Evolutionary conservation across 2,113 vertebrate genomes (phyloP), one percentile per base, ranked within the genome.

Genomic region (Fregetta grallaria): DNA sequence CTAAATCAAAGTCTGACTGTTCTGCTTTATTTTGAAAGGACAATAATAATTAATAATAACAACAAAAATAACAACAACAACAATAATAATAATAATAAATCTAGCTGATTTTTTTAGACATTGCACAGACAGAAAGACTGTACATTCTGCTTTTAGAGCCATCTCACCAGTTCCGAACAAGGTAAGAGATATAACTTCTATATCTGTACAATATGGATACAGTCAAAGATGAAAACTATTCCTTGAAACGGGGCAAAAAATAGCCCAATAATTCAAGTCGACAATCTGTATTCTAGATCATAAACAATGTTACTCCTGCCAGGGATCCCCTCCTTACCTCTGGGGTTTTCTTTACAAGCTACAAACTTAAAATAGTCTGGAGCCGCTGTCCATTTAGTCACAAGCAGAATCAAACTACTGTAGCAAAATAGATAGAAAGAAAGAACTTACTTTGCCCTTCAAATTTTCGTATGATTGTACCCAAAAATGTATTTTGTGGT

Each of bases 381-480:
- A 97, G 96, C 94, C 96, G 92, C 94, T 97, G 92, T 95, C 71
- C 87, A 63, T 96, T 96, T 92, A 66, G 73, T 21, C 91, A 91
- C 81, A 76, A 61, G 89, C 93, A 91, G 94, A 96, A 92, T 95
- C 78, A 96, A 97, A 97, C 91, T 88, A 97, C 90, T 79, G 91
- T 70, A 82, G 70, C 93, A 86, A 96, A 97, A 97, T 81, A 73
- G 86, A 98, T 81, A 98, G 95, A 96, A 79, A 97, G 96, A 95
- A 73, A 78, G 94, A 98, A 99, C 99, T 99, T 98, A 99, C 99
- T 99, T 98, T 99, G 99, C 96, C 99, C 99, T 98, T 99, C 99
- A 98, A 99, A 99, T 99, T 99, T 99, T 96, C 99, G 98, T 97
- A 99, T 99, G 96, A 99, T 99, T 97, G 99, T 98, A 97, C 99